phyloP scores from a whole-genome alignment of 2,113 vertebrate species.

The Rhabdornis inornatus region DNA sequence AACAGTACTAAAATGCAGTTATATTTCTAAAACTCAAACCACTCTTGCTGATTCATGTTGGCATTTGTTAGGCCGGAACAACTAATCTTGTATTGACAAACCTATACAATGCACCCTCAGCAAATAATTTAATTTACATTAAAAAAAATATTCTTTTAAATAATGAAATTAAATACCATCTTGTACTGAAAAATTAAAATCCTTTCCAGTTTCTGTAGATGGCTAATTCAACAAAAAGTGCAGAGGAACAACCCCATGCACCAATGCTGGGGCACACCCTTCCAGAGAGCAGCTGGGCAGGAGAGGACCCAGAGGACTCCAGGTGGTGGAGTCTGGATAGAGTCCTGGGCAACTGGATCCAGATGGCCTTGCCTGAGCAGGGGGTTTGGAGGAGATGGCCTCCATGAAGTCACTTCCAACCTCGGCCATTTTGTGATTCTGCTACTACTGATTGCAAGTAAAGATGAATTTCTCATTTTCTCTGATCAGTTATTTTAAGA shows the following conservation, averaged over 20 bases:
- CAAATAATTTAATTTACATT: neutral
- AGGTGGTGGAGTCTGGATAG: neutral
- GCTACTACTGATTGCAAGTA: fast-evolving
- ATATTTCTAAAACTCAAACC: neutral
- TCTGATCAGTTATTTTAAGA: neutral
- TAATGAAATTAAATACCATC: neutral
- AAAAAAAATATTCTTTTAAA: neutral
- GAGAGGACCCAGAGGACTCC: neutral
- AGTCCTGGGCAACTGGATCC: neutral
- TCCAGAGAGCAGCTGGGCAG: neutral
- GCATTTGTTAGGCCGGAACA: neutral
- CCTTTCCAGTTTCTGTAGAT: neutral
- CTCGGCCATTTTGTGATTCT: neutral
- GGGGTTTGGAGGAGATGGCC: neutral
- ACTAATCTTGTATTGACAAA: neutral
- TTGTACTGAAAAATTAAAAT: neutral
- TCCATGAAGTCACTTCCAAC: neutral
- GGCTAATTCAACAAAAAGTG: neutral
- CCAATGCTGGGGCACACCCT: neutral
- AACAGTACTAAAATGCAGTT: neutral
- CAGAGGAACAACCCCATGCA: neutral
- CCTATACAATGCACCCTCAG: neutral
- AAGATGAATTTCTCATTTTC: neutral
- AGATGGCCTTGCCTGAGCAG: neutral
- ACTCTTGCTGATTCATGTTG: neutral